These are phyloP conservation scores for Zeugodacus cucurbitae DNA, from an alignment of 1,140 invertebrate genomes.

Conservation along the genomic window DNA sequence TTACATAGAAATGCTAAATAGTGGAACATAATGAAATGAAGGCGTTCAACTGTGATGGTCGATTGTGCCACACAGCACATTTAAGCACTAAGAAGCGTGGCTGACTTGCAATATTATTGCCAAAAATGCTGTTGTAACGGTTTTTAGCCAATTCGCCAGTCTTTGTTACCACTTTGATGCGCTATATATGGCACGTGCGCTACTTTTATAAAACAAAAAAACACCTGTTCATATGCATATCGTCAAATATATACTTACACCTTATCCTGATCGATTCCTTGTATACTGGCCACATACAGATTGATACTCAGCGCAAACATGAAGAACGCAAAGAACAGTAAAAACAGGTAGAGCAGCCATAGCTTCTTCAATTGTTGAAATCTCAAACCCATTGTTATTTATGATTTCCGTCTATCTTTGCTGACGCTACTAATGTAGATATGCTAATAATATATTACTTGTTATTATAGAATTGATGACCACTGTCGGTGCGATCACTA, in stretches of 20 bases:
- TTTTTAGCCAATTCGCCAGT: neutral
- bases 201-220: neutral
- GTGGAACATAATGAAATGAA: neutral
- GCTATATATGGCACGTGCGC: neutral
- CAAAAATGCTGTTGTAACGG: constrained; percentile 4
- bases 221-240: neutral
- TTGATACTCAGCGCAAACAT: constrained; percentile 66
- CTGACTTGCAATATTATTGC: neutral
- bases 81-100: neutral
- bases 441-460: neutral
- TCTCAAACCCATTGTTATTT: constrained; percentile 55
- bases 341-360: constrained; percentile 62
- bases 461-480: neutral
- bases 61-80: neutral
- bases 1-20: constrained; percentile 11
- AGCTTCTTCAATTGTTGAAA: constrained; percentile 63
- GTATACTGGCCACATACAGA: constrained; percentile 62
- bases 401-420: constrained; percentile 2
- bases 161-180: neutral
- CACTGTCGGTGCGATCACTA: neutral
- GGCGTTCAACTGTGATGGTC: constrained; percentile 33
- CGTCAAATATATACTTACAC: constrained; percentile 41
- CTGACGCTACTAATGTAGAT: constrained; percentile 13
- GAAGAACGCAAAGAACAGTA: constrained; percentile 64
- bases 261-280: constrained; percentile 44